These are phyloP conservation scores for Phoeniculus purpureus DNA, from an alignment of 2,797 vertebrate genomes.

Conservation along the genomic window DNA sequence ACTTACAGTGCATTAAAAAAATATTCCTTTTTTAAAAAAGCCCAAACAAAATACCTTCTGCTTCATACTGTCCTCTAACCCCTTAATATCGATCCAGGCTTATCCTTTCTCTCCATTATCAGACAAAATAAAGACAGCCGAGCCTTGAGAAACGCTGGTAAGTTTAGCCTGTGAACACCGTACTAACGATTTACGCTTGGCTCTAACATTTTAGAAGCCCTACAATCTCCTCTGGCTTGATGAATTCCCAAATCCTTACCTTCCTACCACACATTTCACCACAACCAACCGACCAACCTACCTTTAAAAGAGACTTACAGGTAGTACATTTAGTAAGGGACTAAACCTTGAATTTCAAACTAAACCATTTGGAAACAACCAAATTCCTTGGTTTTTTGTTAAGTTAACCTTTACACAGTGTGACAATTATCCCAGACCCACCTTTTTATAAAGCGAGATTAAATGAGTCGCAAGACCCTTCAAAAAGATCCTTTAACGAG, in stretches of 20 bases:
- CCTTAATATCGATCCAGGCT: neutral
- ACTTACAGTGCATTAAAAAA: neutral
- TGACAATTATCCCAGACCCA: neutral
- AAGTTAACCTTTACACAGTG: neutral
- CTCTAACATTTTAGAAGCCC: neutral
- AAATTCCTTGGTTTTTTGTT: neutral
- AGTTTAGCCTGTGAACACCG: neutral
- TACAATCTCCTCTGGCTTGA: neutral
- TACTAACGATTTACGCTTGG: neutral
- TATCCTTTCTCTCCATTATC: neutral
- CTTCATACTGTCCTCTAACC: neutral
- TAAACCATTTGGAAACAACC: neutral
- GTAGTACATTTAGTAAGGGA: neutral
- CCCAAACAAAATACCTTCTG: neutral
- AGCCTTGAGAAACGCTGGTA: neutral
- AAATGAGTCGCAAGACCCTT: neutral
- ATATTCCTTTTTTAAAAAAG: no score
- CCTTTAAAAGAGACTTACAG: neutral
- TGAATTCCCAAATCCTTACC: neutral
- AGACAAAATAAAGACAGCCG: neutral
- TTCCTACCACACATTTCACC: neutral
- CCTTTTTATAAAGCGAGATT: neutral
- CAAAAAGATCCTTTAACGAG: neutral
- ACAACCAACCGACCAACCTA: neutral
- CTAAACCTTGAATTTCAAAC: neutral